These are phyloP conservation scores for Callopanchax toddi DNA, from an alignment of 2,113 vertebrate species.

Conservation along the genomic window DNA sequence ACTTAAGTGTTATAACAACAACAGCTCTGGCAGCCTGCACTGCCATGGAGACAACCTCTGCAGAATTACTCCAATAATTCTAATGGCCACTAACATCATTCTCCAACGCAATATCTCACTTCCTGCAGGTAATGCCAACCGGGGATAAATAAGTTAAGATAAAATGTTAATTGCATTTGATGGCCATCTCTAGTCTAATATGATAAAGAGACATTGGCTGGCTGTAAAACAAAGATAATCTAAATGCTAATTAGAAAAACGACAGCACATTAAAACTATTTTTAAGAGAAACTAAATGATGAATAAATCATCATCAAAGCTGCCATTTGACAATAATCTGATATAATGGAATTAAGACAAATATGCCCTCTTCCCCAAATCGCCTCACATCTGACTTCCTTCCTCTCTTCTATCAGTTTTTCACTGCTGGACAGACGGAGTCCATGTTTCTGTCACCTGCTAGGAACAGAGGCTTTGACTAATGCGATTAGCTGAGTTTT, in stretches of 20 bases:
- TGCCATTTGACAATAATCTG: constrained; percentile 72
- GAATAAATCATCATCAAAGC: constrained; percentile 76
- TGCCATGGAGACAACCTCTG: constrained; percentile 73
- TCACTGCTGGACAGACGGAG: neutral
- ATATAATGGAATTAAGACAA: constrained; percentile 77
- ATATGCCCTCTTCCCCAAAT: constrained; percentile 29
- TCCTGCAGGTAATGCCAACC: constrained; percentile 79
- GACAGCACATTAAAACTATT: constrained; percentile 76
- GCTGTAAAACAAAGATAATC: constrained; percentile 81
- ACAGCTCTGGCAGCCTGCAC: constrained; percentile 47
- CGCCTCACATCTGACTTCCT: constrained; percentile 4
- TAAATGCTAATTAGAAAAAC: constrained; percentile 83
- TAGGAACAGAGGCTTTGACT: constrained; percentile 46
- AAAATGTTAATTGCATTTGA: constrained; percentile 86
- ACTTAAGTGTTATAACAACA: constrained; percentile 70
- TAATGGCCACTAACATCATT: constrained; percentile 82
- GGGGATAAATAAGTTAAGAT: constrained; percentile 81
- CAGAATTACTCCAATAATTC: constrained; percentile 81
- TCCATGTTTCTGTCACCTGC: constrained; percentile 22
- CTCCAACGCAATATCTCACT: constrained; percentile 78
- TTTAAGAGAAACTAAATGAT: constrained; percentile 74
- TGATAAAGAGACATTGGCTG: constrained; percentile 77
- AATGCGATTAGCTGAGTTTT: constrained; percentile 66
- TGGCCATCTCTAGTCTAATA: constrained; percentile 82
- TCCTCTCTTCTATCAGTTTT: constrained; percentile 13